A percentile compares a stretch with the other conserved stretches of the same genome.
phyloP scores from a whole-genome alignment of 2,113 vertebrate genomes.

The Cyprinodon variegatus region DNA sequence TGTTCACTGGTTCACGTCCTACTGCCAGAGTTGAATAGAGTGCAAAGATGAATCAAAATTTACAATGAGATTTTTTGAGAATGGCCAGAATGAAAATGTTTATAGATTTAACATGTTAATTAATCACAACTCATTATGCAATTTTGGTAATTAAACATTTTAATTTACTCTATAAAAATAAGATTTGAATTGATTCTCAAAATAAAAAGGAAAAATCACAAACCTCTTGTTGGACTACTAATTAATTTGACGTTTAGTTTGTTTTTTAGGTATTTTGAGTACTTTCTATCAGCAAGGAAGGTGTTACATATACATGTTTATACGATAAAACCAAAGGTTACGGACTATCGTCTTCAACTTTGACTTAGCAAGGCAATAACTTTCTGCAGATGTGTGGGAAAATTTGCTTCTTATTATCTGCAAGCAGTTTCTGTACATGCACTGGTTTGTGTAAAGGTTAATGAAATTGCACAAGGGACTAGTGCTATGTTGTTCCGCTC shows the following conservation, averaged over 20 bases:
- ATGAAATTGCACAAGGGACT: conserved; percentile 66
- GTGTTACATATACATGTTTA: neutral
- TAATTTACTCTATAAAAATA: neutral
- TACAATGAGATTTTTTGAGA: too few species aligned
- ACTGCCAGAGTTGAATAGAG: too few species aligned
- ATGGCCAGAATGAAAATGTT: too few species aligned
- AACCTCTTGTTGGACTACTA: too few species aligned
- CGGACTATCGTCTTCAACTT: conserved; percentile 36
- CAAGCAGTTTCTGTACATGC: conserved; percentile 63
- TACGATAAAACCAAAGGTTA: conserved; percentile 5
- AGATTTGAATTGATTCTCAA: neutral
- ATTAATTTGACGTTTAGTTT: neutral
- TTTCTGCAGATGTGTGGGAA: conserved; percentile 60
- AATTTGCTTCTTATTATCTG: conserved; percentile 38
- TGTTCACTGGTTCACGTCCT: too few species aligned
- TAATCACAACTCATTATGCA: neutral
- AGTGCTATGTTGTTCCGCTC: conserved; percentile 35
- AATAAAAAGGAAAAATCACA: too few species aligned
- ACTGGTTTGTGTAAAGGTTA: conserved; percentile 72
- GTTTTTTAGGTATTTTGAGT: neutral
- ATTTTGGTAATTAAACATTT: neutral
- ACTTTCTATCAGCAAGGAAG: neutral
- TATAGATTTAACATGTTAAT: neutral
- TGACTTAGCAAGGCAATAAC: conserved; percentile 42
- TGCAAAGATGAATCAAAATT: too few species aligned